Evolutionary conservation across 2,888 invertebrate species (phyloP).

Genomic region (Sphaerophoria taeniata): DNA sequence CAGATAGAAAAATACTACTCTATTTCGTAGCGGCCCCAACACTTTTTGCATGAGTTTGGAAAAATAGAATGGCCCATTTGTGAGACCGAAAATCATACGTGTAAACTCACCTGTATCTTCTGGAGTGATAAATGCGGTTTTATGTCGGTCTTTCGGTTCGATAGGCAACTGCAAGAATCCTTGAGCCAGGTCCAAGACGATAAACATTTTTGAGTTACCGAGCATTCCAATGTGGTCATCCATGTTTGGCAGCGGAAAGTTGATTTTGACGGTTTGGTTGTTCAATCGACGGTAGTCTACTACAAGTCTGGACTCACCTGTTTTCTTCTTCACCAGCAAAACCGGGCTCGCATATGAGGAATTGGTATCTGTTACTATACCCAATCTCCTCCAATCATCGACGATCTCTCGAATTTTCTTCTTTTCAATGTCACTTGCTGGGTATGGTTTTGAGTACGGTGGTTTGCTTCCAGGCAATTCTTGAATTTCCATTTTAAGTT

Average conservation of each 20-base stretch:
- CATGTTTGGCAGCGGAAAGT: conserved; percentile 3
- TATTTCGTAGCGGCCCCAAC: conserved; percentile 11
- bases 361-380: conserved; percentile 11
- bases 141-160: conserved; percentile 20
- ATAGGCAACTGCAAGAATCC: conserved; percentile 37
- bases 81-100: conserved; percentile 40
- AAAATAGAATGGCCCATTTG: conserved; percentile 45
- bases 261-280: neutral
- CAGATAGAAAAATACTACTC: conserved; percentile 27
- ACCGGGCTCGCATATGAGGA: conserved; percentile 11
- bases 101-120: conserved; percentile 45
- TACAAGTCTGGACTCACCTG: conserved; percentile 16
- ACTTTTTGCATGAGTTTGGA: conserved; percentile 29
- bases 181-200: conserved; percentile 24
- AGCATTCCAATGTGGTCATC: conserved; percentile 26
- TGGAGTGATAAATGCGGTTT: conserved; percentile 40
- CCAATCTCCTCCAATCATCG: conserved; percentile 8
- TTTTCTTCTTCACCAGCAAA: conserved; percentile 15
- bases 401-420: conserved; percentile 6
- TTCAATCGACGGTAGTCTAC: conserved; percentile 5
- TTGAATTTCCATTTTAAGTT: conserved; percentile 21
- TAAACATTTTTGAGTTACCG: conserved; percentile 12
- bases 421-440: conserved; percentile 21
- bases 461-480: conserved; percentile 1
- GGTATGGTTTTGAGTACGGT: conserved; percentile 23